Evolutionary conservation across 92 coral and sea anemone species (phyloP), one percentile per base, ranked within the genome.

Genomic region (Palythoa grandis): DNA sequence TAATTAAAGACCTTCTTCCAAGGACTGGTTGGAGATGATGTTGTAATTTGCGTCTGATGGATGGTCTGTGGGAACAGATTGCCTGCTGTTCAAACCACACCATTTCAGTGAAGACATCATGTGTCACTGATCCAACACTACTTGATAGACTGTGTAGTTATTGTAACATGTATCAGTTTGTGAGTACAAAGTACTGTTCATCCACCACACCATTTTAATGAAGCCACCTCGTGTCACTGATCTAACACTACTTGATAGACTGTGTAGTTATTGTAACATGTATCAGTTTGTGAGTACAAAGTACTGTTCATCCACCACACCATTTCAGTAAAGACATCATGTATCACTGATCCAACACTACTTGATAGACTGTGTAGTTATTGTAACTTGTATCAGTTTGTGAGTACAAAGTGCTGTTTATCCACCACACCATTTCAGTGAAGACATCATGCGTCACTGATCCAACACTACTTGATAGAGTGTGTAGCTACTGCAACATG

Each of bases 241-340:
- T 40, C 47, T 5, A 68, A 35, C 39, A 5, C 3, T 23, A 16
- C 22, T 16, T 14, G 69, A 61, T n/a, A 61, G 69, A 61, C 0
- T 61, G 69, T 61, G 47, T 40, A 40, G 69, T 6, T 61, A 23
- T 8, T 16, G 69, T 61, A 61, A 61, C 22, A 16, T 61, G 69
- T 19, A 22, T 61, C 23, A 61, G 69, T 61, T 23, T 40, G 47
- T 40, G 73, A 69, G 69, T 16, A 3, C 37, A 24, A 39, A 37
- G 39, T 69, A 16, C 39, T 69, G 73, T 69, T 69, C 73, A 69
- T 69, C 73, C 22, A 69, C 73, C 39, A 25, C 47, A 29, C 73
- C 73, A 24, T 23, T 23, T 38, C 43, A 68, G 38, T 68, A 38
- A 68, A 68, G 72, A 68, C 39, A 68, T 39, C 47, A 40, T 40